Conservation (phyloP, 1,140 invertebrate genomes). For the Triops longicaudatus region DNA sequence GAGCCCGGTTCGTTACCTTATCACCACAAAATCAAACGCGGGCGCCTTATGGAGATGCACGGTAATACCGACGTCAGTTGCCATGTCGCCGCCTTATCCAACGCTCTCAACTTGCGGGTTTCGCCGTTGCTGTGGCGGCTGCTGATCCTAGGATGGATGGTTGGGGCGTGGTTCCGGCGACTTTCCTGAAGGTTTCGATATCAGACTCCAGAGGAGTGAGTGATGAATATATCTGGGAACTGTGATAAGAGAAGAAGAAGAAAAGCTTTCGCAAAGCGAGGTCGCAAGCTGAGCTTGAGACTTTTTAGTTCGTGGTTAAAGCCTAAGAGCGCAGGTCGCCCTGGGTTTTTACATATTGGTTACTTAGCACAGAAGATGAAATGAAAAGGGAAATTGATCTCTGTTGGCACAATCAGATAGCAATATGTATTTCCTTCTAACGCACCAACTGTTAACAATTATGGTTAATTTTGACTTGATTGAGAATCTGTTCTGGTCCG, state of each 20-base stretch:
- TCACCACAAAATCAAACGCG: neutral
- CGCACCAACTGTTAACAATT: neutral
- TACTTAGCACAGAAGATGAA: neutral
- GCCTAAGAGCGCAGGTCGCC: neutral
- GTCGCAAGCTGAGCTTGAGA: neutral
- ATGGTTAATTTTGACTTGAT: neutral
- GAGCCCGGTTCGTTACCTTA: neutral
- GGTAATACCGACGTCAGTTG: neutral
- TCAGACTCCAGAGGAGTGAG: neutral
- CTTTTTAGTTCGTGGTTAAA: neutral
- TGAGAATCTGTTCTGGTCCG: neutral
- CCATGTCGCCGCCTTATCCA: neutral
- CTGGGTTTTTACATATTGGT: neutral
- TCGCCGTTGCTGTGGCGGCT: neutral
- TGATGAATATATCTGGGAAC: neutral
- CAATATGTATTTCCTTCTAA: conserved; percentile 4
- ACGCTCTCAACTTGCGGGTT: neutral
- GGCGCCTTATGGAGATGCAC: neutral
- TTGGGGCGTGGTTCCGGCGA: neutral
- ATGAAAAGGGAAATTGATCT: neutral
- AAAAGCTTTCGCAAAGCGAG: neutral
- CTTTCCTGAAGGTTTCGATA: neutral
- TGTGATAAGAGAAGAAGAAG: neutral
- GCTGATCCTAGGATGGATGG: conserved; percentile 3
- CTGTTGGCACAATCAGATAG: conserved; percentile 14